Conservation (phyloP, 1,140 invertebrate species). For the Sycobia sp. region DNA sequence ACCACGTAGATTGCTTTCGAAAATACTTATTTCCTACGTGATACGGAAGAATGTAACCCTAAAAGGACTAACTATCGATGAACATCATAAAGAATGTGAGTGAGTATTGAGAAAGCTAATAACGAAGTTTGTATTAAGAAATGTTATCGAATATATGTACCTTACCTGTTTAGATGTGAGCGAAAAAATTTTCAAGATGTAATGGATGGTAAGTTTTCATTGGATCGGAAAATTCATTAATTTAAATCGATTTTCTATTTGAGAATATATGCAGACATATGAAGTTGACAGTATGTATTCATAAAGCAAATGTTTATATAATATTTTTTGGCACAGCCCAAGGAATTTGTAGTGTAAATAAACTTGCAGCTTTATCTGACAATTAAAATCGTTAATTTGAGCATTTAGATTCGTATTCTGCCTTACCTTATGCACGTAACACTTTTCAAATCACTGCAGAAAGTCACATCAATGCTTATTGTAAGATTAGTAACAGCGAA, state of each 20-base stretch:
- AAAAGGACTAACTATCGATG: too few species aligned
- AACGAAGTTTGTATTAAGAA: too few species aligned
- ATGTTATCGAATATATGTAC: too few species aligned
- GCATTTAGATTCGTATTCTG: conserved; percentile 51
- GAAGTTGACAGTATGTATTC: conserved; percentile 21
- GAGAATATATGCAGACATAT: conserved; percentile 39
- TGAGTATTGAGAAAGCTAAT: too few species aligned
- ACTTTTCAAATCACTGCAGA: conserved; percentile 47
- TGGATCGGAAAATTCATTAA: conserved; percentile 26
- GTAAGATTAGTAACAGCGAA: too few species aligned
- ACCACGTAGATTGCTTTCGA: too few species aligned
- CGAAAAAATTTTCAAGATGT: conserved; percentile 23
- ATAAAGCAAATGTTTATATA: conserved; percentile 33
- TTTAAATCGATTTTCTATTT: conserved; percentile 54
- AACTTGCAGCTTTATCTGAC: too few species aligned
- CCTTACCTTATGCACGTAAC: conserved; percentile 60
- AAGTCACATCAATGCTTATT: conserved; percentile 40
- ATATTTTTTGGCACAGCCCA: too few species aligned
- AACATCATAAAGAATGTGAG: too few species aligned
- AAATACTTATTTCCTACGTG: too few species aligned
- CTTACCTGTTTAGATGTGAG: conserved; percentile 30
- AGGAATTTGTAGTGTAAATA: too few species aligned
- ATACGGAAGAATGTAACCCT: too few species aligned
- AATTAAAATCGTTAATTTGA: conserved; percentile 51
- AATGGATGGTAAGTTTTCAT: conserved; percentile 35